Base-by-base conservation (phyloP, 37 sponge, comb jelly and placozoan species). In the Crambe crambe region DNA sequence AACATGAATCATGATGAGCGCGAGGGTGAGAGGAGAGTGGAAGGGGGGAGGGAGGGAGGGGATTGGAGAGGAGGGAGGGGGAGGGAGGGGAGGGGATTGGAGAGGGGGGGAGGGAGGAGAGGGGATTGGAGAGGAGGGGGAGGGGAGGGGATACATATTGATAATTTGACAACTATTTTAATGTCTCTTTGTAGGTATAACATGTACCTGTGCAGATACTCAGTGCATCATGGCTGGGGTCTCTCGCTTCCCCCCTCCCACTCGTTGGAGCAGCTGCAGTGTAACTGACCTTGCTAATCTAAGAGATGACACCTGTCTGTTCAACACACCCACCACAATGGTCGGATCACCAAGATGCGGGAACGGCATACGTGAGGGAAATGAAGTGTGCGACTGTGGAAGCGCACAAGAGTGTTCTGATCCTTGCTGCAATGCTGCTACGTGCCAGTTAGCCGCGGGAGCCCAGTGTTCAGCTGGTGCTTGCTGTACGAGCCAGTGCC, bases 321-420 rank as follows among this genome's bases (percentile, higher is more conserved):
- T 42, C 74, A 83, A 83, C 59, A 67, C 68, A 27, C 84, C 84
- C 20, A 78, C 37, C 26, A 68, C 20, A 41, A 44, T 42, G 8
- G 73, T 85, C 18, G 86, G 82, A 6, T 63, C 61, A 57, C 75
- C 86, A 25, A 44, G 54, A 27, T 93, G 94, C 80, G 94, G 94
- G 5, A 93, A 93, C 80, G 94, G 94, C 0, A 86, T 93, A 3
- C 56, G 75, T 21, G 94, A 93, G 21, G 73, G 79, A 30, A 79
- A 79, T 23, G 90, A 89, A 59, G 72, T 21, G 3, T 89, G 94
- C 37, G 94, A 93, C 74, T 89, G 94, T 83, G 94, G 90, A 10
- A 38, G 75, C 56, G 21, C 59, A 31, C 63, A 72, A 78, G 80
- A 77, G 66, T 93, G 94, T 56, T 75, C 61, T 38, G 84, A 93